These are phyloP conservation scores for Amyelois transitella DNA, from an alignment of 1,140 invertebrate species.

Conservation along the genomic window DNA sequence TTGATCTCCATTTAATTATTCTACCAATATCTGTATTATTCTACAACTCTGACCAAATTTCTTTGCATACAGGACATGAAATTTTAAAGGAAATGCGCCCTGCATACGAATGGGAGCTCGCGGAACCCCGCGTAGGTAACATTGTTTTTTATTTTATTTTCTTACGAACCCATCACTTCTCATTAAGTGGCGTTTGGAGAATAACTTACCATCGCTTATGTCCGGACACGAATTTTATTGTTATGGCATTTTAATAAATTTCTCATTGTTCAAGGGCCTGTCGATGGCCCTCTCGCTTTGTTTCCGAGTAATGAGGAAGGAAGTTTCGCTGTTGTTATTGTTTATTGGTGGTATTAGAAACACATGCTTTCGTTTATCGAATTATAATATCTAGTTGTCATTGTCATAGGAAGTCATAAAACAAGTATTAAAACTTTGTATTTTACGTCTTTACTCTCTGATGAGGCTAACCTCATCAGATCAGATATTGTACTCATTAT, in stretches of 20 bases:
- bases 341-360: conserved; percentile 22
- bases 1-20: neutral
- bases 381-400: neutral
- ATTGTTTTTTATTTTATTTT: conserved; percentile 71
- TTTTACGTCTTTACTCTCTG: no score
- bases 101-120: conserved; percentile 55
- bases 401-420: no score
- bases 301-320: conserved; percentile 62
- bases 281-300: conserved; percentile 34
- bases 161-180: conserved; percentile 73
- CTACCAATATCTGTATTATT: neutral
- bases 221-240: conserved; percentile 73
- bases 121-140: conserved; percentile 45
- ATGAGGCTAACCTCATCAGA: no score
- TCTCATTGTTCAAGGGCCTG: conserved; percentile 58
- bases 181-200: conserved; percentile 73
- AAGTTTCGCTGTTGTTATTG: conserved; percentile 43
- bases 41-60: conserved; percentile 25
- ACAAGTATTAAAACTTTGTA: no score
- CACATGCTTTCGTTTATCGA: neutral
- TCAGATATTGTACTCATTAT: no score
- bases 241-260: conserved; percentile 73
- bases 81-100: conserved; percentile 53
- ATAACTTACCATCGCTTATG: conserved; percentile 71
- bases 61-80: conserved; percentile 68